Base-by-base conservation (phyloP, 2,113 vertebrate genomes). In the Leptobrachium ailaonicum region DNA sequence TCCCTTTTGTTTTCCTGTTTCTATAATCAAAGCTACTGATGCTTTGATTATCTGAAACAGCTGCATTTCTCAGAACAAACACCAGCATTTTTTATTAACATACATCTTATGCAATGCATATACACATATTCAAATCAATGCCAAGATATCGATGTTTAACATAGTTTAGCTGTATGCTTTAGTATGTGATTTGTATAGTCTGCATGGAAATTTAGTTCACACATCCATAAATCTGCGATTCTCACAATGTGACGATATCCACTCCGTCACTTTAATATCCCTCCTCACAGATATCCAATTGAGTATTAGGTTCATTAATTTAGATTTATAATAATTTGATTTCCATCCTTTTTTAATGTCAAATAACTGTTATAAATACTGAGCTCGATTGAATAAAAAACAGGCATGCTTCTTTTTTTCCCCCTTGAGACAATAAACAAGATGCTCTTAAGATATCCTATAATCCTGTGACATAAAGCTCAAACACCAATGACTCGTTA, bases 401-500 rank as follows among this genome's bases (percentile, higher is more conserved):
- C 20, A 32, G 20, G 20, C 20, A 32, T 32, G 20, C 20, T 32
- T 32, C 20, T 32, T 41, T 54, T 68, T 54, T 68, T 42, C 14
- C n/a, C 47, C 47, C 42, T 14, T 76, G 50, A 58, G 41, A 45
- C 20, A 32, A 74, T 81, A 62, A 80, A 58, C 43, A 80, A 75
- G 66, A 75, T 75, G 72, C 72, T 69, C 66, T 60, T 60, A 68
- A 71, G 78, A 74, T 72, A 80, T 56, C 64, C 45, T 14, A 12
- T 81, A 73, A 75, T 74, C 71, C 63, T 71, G 5, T 45, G 83
- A 82, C 77, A 41, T 53, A 45, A 85, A 60, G n/a, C 82, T 73
- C 53, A 82, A 85, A 84, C 20, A 69, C 83, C 71, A 68, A 0
- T 83, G 45, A 66, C 40, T 87, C 85, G 72, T 78, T 87, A 67